These are phyloP conservation scores for Bicyclus anynana DNA, from an alignment of 1,140 invertebrate species.

Conservation along the genomic window DNA sequence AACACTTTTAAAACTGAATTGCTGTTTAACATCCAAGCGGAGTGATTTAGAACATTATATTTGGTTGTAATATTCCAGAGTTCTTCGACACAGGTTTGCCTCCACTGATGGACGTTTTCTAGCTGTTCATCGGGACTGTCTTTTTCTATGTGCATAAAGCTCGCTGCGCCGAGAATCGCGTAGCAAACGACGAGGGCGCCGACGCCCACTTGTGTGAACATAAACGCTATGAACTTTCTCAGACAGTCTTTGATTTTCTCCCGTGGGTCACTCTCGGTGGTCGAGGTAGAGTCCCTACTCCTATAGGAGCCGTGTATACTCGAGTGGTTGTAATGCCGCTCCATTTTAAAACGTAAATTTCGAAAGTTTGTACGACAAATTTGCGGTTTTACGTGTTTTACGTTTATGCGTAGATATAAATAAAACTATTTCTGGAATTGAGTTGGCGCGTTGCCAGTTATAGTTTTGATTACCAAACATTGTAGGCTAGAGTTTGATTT, in stretches of 20 bases:
- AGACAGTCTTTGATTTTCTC: constrained; percentile 89
- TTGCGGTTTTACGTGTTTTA: constrained; percentile 18
- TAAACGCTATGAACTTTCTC: constrained; percentile 90
- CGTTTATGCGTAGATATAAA: constrained; percentile 22
- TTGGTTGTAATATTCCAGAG: constrained; percentile 86
- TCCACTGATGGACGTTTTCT: constrained; percentile 67
- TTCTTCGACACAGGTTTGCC: constrained; percentile 78
- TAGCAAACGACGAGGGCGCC: constrained; percentile 96
- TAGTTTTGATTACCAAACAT: constrained; percentile 31
- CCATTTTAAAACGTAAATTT: constrained; percentile 44
- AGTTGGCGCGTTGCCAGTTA: constrained; percentile 48
- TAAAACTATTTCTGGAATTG: constrained; percentile 55
- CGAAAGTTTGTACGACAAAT: background rate
- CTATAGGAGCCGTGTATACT: constrained; percentile 78
- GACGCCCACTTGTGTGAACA: constrained; percentile 96
- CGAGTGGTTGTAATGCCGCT: constrained; percentile 53
- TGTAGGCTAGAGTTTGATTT: constrained; percentile 3
- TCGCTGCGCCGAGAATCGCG: constrained; percentile 94
- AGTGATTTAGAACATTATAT: constrained; percentile 87
- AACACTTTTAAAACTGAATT: constrained; percentile 83
- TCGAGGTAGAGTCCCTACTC: constrained; percentile 83
- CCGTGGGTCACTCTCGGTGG: constrained; percentile 81
- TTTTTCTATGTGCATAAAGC: constrained; percentile 92
- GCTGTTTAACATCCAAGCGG: constrained; percentile 83
- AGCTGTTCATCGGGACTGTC: constrained; percentile 80